phyloP scores from a whole-genome alignment of 2,888 invertebrate species.

The Himalopsyche kuldschensis region DNA sequence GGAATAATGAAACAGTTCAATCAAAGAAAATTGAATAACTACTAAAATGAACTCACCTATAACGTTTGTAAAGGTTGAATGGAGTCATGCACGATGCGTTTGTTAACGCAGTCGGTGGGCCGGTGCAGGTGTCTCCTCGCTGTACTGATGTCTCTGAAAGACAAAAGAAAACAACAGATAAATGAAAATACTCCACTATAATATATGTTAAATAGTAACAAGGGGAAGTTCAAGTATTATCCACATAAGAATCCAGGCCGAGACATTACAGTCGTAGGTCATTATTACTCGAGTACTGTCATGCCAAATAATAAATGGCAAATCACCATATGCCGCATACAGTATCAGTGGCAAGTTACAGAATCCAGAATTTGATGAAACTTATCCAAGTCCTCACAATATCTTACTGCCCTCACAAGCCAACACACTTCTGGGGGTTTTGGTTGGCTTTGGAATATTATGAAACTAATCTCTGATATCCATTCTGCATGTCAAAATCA shows the following conservation, averaged over 20 bases:
- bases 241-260: not conserved
- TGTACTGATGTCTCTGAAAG: constrained; percentile 91
- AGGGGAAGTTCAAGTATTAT: not conserved
- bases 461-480: too few relatives aligned
- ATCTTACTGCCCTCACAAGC: too few relatives aligned
- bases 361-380: too few relatives aligned
- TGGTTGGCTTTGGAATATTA: too few relatives aligned
- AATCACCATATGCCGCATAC: too few relatives aligned
- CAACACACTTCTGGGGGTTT: too few relatives aligned
- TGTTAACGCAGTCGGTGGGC: constrained; percentile 52
- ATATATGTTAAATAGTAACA: too few relatives aligned
- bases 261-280: not conserved
- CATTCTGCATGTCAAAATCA: too few relatives aligned
- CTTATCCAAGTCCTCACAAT: too few relatives aligned
- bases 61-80: constrained; percentile 80
- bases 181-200: not conserved
- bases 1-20: not conserved
- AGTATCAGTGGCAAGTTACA: too few relatives aligned
- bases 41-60: constrained; percentile 65
- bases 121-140: constrained; percentile 72
- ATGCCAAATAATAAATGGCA: too few relatives aligned
- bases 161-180: constrained; percentile 14
- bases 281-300: too few relatives aligned
- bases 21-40: not conserved
- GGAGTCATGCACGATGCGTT: constrained; percentile 88